Conservation (phyloP, 1,140 invertebrate species). For the Bombyx mori region DNA sequence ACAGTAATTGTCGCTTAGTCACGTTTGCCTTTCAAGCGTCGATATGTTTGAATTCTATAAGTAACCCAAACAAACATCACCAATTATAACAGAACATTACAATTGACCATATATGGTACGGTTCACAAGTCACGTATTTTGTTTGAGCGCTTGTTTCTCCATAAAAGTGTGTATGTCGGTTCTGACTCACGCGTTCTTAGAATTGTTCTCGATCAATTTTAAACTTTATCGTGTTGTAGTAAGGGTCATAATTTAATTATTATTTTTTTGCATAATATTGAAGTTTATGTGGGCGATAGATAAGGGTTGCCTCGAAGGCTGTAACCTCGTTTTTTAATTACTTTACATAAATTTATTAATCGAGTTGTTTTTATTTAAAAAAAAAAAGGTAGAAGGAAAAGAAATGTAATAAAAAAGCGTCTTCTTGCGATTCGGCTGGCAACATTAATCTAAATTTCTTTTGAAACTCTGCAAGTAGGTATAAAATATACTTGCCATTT, state of each 20-base stretch:
- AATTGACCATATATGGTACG: slow-evolving; percentile 22
- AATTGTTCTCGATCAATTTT: slow-evolving; percentile 3
- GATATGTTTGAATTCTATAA: too few relatives aligned
- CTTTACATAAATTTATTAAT: background rate
- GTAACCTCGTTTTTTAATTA: background rate
- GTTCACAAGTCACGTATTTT: slow-evolving; percentile 17
- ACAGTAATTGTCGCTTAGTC: too few relatives aligned
- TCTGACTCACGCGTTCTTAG: slow-evolving; percentile 19
- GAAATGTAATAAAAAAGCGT: too few relatives aligned
- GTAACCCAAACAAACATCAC: too few relatives aligned
- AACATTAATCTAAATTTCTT: too few relatives aligned
- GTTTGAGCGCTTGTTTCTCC: slow-evolving; percentile 15
- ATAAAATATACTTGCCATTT: too few relatives aligned
- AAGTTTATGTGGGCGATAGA: slow-evolving; percentile 37
- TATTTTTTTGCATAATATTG: background rate
- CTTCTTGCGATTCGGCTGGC: too few relatives aligned
- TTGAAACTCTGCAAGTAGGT: too few relatives aligned
- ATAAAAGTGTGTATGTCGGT: slow-evolving; percentile 14
- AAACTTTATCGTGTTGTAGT: background rate
- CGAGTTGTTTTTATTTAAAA: too few relatives aligned
- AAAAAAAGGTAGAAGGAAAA: too few relatives aligned
- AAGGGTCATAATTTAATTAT: background rate
- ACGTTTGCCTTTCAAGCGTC: too few relatives aligned
- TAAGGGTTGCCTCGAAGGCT: slow-evolving; percentile 29
- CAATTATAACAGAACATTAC: slow-evolving; percentile 19